Conservation (phyloP, 35 echinoderm and acorn worm species). For the Lytechinus variegatus region DNA sequence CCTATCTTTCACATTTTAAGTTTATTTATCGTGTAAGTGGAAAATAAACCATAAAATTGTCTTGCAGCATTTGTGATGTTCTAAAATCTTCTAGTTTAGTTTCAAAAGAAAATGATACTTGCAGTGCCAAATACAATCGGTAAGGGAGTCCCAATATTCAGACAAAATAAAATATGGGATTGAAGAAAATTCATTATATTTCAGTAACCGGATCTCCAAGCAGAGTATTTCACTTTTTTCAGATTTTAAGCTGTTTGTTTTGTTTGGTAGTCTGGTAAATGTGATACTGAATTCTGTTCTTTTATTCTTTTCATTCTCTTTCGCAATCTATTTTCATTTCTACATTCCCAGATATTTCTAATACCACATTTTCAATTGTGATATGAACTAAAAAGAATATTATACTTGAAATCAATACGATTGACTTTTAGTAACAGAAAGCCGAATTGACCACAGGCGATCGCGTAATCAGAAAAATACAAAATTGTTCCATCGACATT, state of each 20-base stretch:
- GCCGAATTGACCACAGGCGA: not conserved
- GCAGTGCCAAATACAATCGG: not conserved
- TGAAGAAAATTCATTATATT: not conserved
- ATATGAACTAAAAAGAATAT: not conserved
- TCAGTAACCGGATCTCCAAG: not conserved
- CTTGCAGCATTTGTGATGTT: not conserved
- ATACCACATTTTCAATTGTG: not conserved
- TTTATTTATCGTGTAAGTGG: too few species aligned
- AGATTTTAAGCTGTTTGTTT: not conserved
- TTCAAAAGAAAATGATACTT: not conserved
- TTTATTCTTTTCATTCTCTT: not conserved
- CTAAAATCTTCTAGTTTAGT: not conserved
- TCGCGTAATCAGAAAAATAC: not conserved
- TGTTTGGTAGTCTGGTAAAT: not conserved
- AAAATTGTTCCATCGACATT: not conserved
- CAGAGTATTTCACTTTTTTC: not conserved
- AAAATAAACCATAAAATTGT: too few species aligned
- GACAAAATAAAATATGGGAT: not conserved
- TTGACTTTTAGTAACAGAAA: not conserved
- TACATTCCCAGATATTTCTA: not conserved
- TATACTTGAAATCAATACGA: not conserved
- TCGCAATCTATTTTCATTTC: not conserved
- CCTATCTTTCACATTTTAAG: too few species aligned
- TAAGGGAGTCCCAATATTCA: not conserved
- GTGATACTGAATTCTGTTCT: not conserved